Percentiles rank a stretch among this genome's conserved stretches.
These are phyloP conservation scores for Manis pentadactyla DNA, from an alignment of 2,797 vertebrate species.

Conservation along the genomic window DNA sequence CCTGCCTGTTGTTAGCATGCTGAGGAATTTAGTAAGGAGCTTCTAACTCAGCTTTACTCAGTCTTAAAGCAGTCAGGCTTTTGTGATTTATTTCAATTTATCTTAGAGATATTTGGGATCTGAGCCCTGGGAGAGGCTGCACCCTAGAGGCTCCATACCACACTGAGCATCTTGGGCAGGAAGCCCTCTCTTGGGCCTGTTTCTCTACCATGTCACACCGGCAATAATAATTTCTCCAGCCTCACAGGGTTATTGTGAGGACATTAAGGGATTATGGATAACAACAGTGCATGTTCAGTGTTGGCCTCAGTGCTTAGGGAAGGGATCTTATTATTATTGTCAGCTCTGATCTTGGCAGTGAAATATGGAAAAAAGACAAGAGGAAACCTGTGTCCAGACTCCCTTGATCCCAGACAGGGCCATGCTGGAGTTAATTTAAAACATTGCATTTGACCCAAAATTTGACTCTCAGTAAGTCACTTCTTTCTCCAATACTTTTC, in stretches of 20 bases:
- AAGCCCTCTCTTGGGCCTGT: too few species aligned
- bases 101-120: not conserved
- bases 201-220: not conserved
- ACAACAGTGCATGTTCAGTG: not conserved
- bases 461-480: not conserved
- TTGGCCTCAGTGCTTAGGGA: not conserved
- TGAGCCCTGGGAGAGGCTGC: not conserved
- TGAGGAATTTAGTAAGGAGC: not conserved
- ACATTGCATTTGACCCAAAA: slow-evolving; percentile 11
- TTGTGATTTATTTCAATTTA: not conserved
- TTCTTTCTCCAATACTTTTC: not conserved
- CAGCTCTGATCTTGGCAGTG: not conserved
- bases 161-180: too few species aligned
- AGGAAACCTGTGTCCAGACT: not conserved
- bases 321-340: not conserved
- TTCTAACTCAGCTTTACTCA: not conserved
- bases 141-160: too few species aligned
- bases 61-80: not conserved
- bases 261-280: not conserved
- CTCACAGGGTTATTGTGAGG: not conserved
- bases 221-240: not conserved
- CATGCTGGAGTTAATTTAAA: slow-evolving; percentile 27
- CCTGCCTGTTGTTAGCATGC: not conserved
- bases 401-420: not conserved
- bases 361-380: not conserved